Percentiles rank a stretch among this genome's conserved stretches.
Evolutionary conservation across 2,888 invertebrate genomes (phyloP).

Genomic region (Odontocerum albicorne): DNA sequence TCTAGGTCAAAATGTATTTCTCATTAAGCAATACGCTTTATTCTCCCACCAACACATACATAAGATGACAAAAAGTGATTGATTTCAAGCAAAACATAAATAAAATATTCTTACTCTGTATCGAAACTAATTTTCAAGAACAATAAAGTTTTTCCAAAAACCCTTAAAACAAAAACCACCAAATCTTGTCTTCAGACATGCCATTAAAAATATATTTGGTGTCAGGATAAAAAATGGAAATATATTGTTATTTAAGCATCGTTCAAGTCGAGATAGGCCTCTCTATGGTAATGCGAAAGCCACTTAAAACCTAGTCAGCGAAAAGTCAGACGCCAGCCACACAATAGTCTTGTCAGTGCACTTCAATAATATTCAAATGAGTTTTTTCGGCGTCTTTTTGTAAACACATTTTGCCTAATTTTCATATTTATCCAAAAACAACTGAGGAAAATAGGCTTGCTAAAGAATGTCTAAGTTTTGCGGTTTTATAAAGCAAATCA

Average conservation of each 20-base stretch:
- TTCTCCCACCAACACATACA: too few species aligned
- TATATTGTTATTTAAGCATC: background rate
- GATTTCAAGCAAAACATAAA: too few species aligned
- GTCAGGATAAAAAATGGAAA: background rate
- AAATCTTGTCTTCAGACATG: background rate
- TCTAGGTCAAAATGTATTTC: too few species aligned
- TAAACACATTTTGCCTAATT: background rate
- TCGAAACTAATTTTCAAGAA: too few species aligned
- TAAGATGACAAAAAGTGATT: too few species aligned
- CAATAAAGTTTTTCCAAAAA: too few species aligned
- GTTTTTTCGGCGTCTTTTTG: background rate
- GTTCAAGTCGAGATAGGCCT: background rate
- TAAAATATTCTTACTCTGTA: too few species aligned
- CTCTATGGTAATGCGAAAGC: slow-evolving; percentile 16
- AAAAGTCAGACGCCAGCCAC: background rate
- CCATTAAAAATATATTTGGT: background rate
- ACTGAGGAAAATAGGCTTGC: background rate
- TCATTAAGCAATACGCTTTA: too few species aligned
- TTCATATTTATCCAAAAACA: background rate
- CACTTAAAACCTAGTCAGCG: slow-evolving; percentile 16
- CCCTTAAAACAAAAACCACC: background rate
- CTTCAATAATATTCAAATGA: slow-evolving; percentile 9
- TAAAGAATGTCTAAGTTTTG: too few species aligned
- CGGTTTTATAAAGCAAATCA: too few species aligned
- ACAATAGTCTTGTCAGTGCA: slow-evolving; percentile 18